Conservation (phyloP, 2,888 invertebrate genomes). For the Oxytorus armatus region DNA sequence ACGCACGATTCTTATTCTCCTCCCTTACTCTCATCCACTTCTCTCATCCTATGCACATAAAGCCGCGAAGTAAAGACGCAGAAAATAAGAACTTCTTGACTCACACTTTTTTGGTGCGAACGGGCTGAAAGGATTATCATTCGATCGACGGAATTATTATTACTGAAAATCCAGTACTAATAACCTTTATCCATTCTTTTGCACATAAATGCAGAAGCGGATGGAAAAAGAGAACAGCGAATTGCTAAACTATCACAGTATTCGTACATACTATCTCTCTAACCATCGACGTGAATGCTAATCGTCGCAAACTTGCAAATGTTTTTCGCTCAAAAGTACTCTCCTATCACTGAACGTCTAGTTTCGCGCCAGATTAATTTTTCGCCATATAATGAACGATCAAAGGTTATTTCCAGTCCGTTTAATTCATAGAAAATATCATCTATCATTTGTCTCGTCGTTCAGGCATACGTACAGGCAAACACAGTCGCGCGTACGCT, state of each 20-base stretch:
- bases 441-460: slow-evolving; percentile 38
- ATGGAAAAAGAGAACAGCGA: too few species aligned
- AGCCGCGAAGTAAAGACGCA: not conserved
- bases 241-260: too few species aligned
- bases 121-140: too few species aligned
- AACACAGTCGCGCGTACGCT: not conserved
- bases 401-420: slow-evolving; percentile 4
- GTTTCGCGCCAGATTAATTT: not conserved
- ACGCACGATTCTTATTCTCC: not conserved
- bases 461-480: slow-evolving; percentile 21
- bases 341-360: not conserved
- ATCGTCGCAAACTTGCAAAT: not conserved
- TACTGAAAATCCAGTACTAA: too few species aligned
- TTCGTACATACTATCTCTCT: too few species aligned
- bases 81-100: too few species aligned
- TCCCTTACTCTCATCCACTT: slow-evolving; percentile 1
- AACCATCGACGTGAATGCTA: too few species aligned
- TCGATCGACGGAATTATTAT: too few species aligned
- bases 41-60: not conserved
- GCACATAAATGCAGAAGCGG: too few species aligned
- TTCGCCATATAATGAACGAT: slow-evolving; percentile 6
- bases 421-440: slow-evolving; percentile 52
- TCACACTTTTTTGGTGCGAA: too few species aligned
- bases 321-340: not conserved
- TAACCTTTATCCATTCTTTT: too few species aligned